Conservation (phyloP, 1,140 invertebrate genomes). For the Danaus melanippus region DNA sequence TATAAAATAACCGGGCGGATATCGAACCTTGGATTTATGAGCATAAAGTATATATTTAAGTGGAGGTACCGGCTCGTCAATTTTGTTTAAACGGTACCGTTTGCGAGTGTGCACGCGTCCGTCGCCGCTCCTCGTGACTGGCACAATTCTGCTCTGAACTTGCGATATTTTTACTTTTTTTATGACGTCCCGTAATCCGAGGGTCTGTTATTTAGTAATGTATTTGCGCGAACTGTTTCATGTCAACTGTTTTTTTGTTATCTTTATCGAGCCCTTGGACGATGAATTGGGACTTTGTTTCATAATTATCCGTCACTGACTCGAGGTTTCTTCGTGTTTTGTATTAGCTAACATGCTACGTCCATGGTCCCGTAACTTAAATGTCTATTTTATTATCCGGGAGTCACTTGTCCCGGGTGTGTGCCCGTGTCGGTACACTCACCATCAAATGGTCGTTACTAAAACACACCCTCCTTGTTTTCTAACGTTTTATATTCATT, state of each 20-base stretch:
- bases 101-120: conserved; percentile 24
- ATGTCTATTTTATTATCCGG: conserved; percentile 29
- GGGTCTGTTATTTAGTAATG: conserved; percentile 17
- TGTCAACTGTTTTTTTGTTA: conserved; percentile 5
- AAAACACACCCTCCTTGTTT: conserved; percentile 41
- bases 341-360: neutral
- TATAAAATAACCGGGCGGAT: conserved; percentile 23
- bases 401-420: conserved; percentile 16
- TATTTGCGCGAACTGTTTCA: conserved; percentile 12
- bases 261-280: too few species aligned
- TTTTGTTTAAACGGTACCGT: conserved; percentile 48
- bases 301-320: too few species aligned
- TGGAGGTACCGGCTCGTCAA: conserved; percentile 37
- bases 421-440: conserved; percentile 19
- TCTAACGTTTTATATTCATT: conserved; percentile 43
- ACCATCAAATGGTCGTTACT: conserved; percentile 48
- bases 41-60: conserved; percentile 43
- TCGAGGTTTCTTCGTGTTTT: too few species aligned
- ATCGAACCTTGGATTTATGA: conserved; percentile 36
- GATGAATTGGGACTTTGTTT: too few species aligned
- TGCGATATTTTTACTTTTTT: conserved; percentile 58
- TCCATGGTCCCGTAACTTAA: conserved; percentile 1
- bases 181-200: conserved; percentile 47
- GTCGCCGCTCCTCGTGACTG: conserved; percentile 52
- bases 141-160: conserved; percentile 57